These are phyloP conservation scores for Ptychadena robeensis DNA, from an alignment of 2,797 vertebrate species.

Conservation along the genomic window DNA sequence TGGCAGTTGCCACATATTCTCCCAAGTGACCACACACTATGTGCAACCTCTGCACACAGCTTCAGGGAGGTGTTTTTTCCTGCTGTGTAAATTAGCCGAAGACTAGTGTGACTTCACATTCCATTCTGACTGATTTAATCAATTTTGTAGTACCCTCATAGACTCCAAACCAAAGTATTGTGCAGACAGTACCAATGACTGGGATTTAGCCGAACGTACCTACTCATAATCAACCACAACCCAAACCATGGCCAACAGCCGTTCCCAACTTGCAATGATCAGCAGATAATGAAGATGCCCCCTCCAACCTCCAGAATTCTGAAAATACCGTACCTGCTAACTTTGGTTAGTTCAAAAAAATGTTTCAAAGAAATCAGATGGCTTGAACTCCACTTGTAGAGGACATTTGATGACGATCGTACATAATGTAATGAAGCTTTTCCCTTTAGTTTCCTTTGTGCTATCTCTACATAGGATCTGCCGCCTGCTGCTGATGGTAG, in stretches of 20 bases:
- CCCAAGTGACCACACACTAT: too few species aligned
- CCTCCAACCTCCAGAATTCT: not conserved
- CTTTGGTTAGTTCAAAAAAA: not conserved
- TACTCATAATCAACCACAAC: not conserved
- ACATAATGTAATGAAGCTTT: conserved; percentile 36
- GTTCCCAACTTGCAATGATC: not conserved
- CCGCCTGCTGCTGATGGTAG: conserved; percentile 19
- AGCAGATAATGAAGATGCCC: not conserved
- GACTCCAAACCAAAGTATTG: not conserved
- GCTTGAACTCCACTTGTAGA: not conserved
- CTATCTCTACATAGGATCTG: conserved; percentile 38
- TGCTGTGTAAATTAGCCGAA: too few species aligned
- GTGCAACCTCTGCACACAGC: too few species aligned
- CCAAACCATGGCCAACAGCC: not conserved
- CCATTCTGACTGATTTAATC: not conserved
- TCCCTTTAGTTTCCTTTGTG: conserved; percentile 15
- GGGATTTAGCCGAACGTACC: not conserved
- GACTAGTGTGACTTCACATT: too few species aligned
- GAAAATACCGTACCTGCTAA: not conserved
- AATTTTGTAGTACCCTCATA: not conserved
- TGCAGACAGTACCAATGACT: not conserved
- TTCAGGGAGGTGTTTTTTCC: too few species aligned
- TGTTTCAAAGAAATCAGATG: not conserved
- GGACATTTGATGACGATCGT: conserved; percentile 20
- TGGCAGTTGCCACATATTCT: too few species aligned